phyloP scores from a whole-genome alignment of 1,140 invertebrate species.

The Chironomus striatipennis region DNA sequence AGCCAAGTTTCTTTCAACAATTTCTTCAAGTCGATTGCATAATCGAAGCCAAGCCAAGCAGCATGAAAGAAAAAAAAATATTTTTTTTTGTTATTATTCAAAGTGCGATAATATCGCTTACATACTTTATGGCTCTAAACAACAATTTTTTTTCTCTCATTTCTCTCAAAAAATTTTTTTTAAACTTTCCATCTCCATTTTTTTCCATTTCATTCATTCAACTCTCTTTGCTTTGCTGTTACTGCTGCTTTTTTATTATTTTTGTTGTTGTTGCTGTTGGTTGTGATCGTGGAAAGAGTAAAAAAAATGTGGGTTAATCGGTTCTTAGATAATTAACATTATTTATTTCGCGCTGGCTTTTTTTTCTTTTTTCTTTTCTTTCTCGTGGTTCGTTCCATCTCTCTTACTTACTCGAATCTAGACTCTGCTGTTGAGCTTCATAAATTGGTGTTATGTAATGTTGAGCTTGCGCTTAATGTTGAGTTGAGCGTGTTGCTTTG shows the following conservation, averaged over 20 bases:
- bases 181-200: constrained; percentile 1
- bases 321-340: constrained; percentile 24
- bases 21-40: not conserved
- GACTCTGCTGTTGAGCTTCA: not conserved
- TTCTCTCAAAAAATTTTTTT: not conserved
- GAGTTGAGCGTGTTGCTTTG: too few species aligned
- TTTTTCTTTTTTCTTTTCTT: not conserved
- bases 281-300: not conserved
- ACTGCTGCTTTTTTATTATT: not conserved
- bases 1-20: not conserved
- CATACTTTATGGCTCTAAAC: not conserved
- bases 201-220: too few species aligned
- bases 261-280: not conserved
- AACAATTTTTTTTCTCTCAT: not conserved
- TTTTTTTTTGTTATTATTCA: too few species aligned
- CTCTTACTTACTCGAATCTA: not conserved
- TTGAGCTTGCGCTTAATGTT: too few species aligned
- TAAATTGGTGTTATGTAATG: too few species aligned
- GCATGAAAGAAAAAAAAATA: not conserved
- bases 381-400: not conserved
- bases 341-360: not conserved
- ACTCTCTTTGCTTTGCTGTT: not conserved
- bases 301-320: constrained; percentile 18
- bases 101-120: constrained; percentile 1
- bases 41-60: not conserved